These are phyloP conservation scores for Plebejus anna DNA, from an alignment of 2,888 invertebrate genomes.

Conservation along the genomic window DNA sequence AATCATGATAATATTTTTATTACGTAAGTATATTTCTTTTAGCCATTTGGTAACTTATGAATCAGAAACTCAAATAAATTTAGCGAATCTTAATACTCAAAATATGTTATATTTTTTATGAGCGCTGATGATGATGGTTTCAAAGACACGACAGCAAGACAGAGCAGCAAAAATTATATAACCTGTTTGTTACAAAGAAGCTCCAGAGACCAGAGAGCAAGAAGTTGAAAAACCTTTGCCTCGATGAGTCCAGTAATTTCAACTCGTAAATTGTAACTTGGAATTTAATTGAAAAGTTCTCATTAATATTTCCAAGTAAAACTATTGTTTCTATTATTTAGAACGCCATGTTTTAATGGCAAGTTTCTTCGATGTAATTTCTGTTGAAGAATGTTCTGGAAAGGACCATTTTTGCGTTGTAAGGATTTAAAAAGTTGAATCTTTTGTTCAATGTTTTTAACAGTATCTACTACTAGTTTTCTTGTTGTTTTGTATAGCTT, in stretches of 20 bases:
- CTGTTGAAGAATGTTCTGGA: background rate
- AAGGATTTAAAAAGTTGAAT: too few relatives aligned
- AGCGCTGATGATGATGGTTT: background rate
- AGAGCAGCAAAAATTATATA: background rate
- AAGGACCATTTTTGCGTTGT: background rate
- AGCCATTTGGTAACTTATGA: too few relatives aligned
- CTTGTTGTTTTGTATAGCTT: too few relatives aligned
- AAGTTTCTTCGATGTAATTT: background rate
- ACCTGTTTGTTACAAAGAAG: conserved; percentile 3
- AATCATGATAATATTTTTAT: too few relatives aligned
- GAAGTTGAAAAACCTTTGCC: background rate
- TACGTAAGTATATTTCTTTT: too few relatives aligned
- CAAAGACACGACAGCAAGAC: background rate
- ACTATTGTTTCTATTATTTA: background rate
- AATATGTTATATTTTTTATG: background rate
- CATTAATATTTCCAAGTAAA: background rate
- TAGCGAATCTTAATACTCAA: background rate
- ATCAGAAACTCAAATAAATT: too few relatives aligned
- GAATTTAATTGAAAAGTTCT: conserved; percentile 2
- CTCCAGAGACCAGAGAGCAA: background rate
- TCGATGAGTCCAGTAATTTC: background rate
- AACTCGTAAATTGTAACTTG: background rate
- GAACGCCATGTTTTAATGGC: background rate
- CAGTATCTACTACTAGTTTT: too few relatives aligned
- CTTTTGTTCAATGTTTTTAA: too few relatives aligned